Base-by-base conservation (phyloP, 2,797 vertebrate genomes). In the Helarctos malayanus region DNA sequence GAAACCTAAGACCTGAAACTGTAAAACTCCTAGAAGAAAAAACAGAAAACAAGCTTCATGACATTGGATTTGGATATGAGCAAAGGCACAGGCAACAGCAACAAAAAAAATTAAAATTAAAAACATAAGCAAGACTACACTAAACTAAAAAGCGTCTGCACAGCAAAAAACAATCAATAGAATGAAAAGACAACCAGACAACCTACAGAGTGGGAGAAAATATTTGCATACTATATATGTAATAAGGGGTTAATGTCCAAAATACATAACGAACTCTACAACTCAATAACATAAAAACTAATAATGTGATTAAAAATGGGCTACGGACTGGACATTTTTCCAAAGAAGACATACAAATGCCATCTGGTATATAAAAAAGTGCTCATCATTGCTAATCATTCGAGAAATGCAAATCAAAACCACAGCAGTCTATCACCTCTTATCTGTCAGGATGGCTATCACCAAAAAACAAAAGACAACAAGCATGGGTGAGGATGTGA, bases 341-440 rank as follows among this genome's bases (percentile, higher is more conserved):
- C n/a, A 78, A 68, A 93, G 79, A 75, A 92, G 71, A 85, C n/a
- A 57, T 27, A 59, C 71, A n/a, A 59, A 91, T 38, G 38, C 32
- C 49, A 90, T 38, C 1, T 65, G 45, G 19, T 27, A 68, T 19
- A 57, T 78, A 13, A 68, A 68, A 78, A 57, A 57, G 56, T 38
- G 38, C 18, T 90, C 59, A 49, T 49, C 59, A 65, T 76, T 49
- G 52, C 54, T n/a, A 49, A 47, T 69, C 52, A 85, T 41, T 81
- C 71, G 47, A 35, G 63, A 95, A 59, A 80, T 71, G 41, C n/a
- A 85, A 71, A 61, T 79, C 61, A 87, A 80, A 85, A 71, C 89
- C 13, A 80, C 75, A 35, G 11, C 54, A 25, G 73, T 12, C 14
- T 45, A 54, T 25, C 21, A 87, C 16, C 68, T 63, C 47, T 38